These are phyloP conservation scores for Umimayanthus chanpuru DNA, from an alignment of 92 coral and sea anemone genomes.

Conservation along the genomic window DNA sequence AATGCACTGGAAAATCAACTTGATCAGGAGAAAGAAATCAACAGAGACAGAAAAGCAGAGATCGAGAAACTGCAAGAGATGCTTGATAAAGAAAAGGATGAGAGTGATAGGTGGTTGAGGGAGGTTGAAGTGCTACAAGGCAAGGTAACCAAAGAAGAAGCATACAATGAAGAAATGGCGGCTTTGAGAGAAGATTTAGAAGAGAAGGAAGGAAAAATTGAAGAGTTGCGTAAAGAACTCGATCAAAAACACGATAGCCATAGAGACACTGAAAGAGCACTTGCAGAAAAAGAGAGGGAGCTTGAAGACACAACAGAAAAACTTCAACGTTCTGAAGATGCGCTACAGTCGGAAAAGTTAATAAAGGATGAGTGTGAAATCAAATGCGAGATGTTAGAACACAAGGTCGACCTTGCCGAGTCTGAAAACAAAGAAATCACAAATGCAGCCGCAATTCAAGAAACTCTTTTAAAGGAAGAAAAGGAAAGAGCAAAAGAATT, in stretches of 20 bases:
- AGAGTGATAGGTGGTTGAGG: slow-evolving; percentile 19
- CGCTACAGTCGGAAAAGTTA: slow-evolving; percentile 69
- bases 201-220: slow-evolving; percentile 59
- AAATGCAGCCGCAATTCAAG: slow-evolving; percentile 57
- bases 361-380: slow-evolving; percentile 70
- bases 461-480: slow-evolving; percentile 55
- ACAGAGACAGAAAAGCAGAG: slow-evolving; percentile 45
- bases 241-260: slow-evolving; percentile 1
- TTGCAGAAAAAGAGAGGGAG: slow-evolving; percentile 20
- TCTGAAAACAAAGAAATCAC: slow-evolving; percentile 57
- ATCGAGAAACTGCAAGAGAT: slow-evolving; percentile 47
- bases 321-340: slow-evolving; percentile 59
- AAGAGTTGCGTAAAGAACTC: slow-evolving; percentile 32
- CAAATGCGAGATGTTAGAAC: slow-evolving; percentile 75
- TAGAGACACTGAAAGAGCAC: slow-evolving; percentile 1
- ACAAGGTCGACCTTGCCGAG: slow-evolving; percentile 64
- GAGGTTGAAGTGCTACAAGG: slow-evolving; percentile 48
- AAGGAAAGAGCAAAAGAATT: slow-evolving; percentile 54
- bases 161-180: slow-evolving; percentile 49
- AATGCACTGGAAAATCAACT: slow-evolving; percentile 68
- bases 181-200: slow-evolving; percentile 50
- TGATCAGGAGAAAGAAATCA: slow-evolving; percentile 60
- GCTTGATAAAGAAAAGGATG: slow-evolving; percentile 46
- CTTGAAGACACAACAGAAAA: slow-evolving; percentile 43
- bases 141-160: slow-evolving; percentile 42